Percentiles rank a stretch among this genome's conserved stretches.
Conservation (phyloP, 2,888 invertebrate genomes). For the Clunio marinus region DNA sequence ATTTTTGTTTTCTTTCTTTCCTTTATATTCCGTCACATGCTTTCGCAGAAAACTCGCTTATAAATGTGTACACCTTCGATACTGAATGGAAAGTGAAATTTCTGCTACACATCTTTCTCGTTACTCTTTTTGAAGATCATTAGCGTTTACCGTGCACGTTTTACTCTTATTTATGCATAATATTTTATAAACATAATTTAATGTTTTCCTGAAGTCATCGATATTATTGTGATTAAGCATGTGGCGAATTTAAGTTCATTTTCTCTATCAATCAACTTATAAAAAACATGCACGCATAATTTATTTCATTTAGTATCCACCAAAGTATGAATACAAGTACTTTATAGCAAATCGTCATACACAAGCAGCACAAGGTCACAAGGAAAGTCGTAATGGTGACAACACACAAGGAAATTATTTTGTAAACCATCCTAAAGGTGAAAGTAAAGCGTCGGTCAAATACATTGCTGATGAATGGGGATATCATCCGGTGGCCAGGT, state of each 20-base stretch:
- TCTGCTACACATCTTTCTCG: background rate
- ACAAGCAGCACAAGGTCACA: constrained; percentile 49
- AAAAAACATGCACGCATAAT: constrained; percentile 1
- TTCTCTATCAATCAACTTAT: background rate
- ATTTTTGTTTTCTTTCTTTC: constrained; percentile 15
- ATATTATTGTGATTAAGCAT: too few species aligned
- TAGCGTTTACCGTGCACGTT: constrained; percentile 29
- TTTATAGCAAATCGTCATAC: constrained; percentile 50
- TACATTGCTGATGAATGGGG: constrained; percentile 62
- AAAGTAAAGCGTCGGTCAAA: constrained; percentile 55
- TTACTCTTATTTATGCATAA: too few species aligned
- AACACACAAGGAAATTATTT: constrained; percentile 52
- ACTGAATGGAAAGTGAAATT: constrained; percentile 32
- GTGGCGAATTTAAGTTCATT: background rate
- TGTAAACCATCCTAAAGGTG: constrained; percentile 45
- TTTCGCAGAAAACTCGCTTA: background rate
- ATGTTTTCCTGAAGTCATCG: background rate
- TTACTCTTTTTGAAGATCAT: constrained; percentile 37
- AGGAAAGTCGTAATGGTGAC: constrained; percentile 51
- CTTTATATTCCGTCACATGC: background rate
- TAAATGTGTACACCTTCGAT: background rate
- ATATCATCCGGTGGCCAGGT: constrained; percentile 59
- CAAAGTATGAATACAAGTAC: constrained; percentile 56
- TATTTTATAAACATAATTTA: background rate
- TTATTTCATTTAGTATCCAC: constrained; percentile 48